phyloP scores from a whole-genome alignment of 2,113 vertebrate species.

The Dasyurus viverrinus region DNA sequence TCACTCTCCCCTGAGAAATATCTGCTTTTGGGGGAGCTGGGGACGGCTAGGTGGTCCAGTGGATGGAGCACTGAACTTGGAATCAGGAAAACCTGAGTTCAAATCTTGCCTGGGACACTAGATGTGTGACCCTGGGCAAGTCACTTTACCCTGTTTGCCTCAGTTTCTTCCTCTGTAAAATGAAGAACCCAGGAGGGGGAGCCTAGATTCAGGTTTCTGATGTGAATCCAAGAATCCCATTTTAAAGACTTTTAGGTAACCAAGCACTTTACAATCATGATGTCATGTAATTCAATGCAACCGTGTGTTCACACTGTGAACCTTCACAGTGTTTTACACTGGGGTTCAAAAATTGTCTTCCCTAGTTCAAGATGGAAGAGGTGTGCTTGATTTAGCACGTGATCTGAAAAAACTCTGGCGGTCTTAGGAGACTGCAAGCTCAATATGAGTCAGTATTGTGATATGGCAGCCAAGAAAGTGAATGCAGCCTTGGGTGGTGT shows the following conservation, averaged over 20 bases:
- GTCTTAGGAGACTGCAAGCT: neutral
- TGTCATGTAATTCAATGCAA: neutral
- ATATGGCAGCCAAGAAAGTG: neutral
- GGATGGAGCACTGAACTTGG: neutral
- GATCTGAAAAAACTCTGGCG: neutral
- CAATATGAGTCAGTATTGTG: neutral
- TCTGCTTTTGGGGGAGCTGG: neutral
- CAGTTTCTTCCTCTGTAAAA: neutral
- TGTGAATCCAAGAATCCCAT: neutral
- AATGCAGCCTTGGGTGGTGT: neutral
- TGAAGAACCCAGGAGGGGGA: neutral
- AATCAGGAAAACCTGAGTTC: neutral
- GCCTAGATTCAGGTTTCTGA: neutral
- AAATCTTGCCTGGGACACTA: neutral
- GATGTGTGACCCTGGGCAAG: no score
- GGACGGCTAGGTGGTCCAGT: neutral
- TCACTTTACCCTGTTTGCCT: neutral
- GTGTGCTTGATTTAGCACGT: no score
- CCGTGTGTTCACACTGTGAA: no score
- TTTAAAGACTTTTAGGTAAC: neutral
- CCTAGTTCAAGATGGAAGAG: no score
- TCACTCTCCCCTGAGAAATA: neutral
- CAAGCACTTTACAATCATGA: neutral
- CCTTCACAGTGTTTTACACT: no score
- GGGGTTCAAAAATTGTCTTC: no score